Percentiles rank a stretch among this genome's conserved stretches.
These are phyloP conservation scores for Dolichomitus sp. DNA, from an alignment of 2,888 invertebrate genomes.

Conservation along the genomic window DNA sequence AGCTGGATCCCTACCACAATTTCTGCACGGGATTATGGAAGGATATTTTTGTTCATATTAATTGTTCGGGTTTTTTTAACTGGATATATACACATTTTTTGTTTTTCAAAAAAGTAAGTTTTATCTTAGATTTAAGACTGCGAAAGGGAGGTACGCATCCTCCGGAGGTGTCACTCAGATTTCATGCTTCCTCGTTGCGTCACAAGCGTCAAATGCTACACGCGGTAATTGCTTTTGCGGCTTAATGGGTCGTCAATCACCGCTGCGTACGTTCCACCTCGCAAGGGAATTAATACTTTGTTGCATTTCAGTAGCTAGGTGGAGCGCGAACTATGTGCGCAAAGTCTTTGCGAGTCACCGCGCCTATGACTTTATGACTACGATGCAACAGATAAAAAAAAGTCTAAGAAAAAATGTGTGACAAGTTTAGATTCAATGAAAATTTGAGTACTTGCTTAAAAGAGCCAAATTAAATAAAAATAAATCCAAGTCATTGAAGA, in stretches of 20 bases:
- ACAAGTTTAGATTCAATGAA: not conserved
- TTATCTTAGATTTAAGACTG: constrained; percentile 20
- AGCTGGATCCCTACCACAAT: too few relatives aligned
- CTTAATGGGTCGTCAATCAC: constrained; percentile 73
- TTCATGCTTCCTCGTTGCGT: constrained; percentile 67
- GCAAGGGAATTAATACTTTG: constrained; percentile 57
- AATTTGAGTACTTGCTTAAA: too few relatives aligned
- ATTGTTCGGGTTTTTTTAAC: not conserved
- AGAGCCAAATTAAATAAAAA: too few relatives aligned
- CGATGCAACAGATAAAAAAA: not conserved
- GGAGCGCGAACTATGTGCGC: constrained; percentile 13
- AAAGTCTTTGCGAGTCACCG: not conserved
- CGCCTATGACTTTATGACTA: not conserved
- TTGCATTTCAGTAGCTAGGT: constrained; percentile 63
- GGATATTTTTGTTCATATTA: not conserved
- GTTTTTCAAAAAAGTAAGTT: not conserved
- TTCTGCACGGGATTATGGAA: too few relatives aligned
- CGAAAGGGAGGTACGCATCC: constrained; percentile 20
- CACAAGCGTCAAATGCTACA: constrained; percentile 57
- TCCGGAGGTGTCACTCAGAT: constrained; percentile 64
- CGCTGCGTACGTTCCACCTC: constrained; percentile 32
- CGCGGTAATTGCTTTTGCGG: constrained; percentile 70
- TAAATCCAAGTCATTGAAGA: too few relatives aligned
- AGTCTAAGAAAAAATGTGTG: not conserved
- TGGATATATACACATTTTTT: not conserved